These are phyloP conservation scores for Zaprionus taronus DNA, from an alignment of 1,140 invertebrate genomes.

Conservation along the genomic window DNA sequence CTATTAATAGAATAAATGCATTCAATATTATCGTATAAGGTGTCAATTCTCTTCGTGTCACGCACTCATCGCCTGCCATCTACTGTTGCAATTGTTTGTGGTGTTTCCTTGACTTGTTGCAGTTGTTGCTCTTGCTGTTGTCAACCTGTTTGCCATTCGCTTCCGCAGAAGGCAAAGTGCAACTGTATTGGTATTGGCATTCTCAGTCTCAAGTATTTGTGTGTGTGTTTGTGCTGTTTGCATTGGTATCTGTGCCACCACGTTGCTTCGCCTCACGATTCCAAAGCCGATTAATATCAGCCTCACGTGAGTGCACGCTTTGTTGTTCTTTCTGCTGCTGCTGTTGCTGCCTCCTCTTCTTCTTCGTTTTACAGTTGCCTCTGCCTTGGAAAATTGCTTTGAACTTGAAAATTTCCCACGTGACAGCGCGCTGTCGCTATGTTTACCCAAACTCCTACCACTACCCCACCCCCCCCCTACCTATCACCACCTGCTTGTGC, in stretches of 20 bases:
- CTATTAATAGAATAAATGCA: neutral
- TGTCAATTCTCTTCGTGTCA: neutral
- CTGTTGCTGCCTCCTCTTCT: slow-evolving; percentile 11
- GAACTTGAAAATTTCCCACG: slow-evolving; percentile 82
- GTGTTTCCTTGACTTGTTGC: slow-evolving; percentile 28
- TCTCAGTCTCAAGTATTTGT: slow-evolving; percentile 29
- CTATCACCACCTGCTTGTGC: neutral
- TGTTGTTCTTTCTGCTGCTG: slow-evolving; percentile 44
- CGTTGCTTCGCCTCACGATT: slow-evolving; percentile 67
- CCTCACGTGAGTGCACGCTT: slow-evolving; percentile 79
- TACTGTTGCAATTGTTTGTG: slow-evolving; percentile 36
- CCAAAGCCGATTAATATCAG: slow-evolving; percentile 79
- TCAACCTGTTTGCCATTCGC: slow-evolving; percentile 53
- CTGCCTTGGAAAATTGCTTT: slow-evolving; percentile 76
- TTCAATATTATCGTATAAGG: neutral
- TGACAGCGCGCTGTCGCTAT: slow-evolving; percentile 58
- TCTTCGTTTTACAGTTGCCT: slow-evolving; percentile 68
- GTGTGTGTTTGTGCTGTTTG: slow-evolving; percentile 21
- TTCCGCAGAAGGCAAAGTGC: slow-evolving; percentile 43
- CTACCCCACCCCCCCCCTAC: no score
- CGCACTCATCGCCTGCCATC: slow-evolving; percentile 20
- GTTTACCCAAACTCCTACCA: neutral
- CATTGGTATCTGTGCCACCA: slow-evolving; percentile 39
- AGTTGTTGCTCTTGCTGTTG: slow-evolving; percentile 25
- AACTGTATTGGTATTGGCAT: slow-evolving; percentile 26